Percentiles rank a stretch among this genome's conserved stretches.
Conservation (phyloP, 2,888 invertebrate genomes). For the Antitype chi region DNA sequence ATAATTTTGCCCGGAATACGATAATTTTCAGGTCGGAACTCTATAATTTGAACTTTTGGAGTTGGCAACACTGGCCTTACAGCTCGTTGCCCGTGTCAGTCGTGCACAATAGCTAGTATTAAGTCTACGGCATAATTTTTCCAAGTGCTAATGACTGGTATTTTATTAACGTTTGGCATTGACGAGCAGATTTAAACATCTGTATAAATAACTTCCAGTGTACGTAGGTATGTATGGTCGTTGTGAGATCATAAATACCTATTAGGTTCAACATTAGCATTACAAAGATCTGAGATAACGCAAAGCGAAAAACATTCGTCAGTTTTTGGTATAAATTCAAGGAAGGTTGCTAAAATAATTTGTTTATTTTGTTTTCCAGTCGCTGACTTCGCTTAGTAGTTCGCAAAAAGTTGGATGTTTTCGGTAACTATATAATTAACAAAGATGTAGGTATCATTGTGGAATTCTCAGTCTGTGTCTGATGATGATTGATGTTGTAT, state of each 20-base stretch:
- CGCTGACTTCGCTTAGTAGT: constrained; percentile 38
- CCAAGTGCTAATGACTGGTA: constrained; percentile 56
- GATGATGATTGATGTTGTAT: constrained; percentile 33
- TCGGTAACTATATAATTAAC: constrained; percentile 43
- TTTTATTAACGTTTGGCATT: constrained; percentile 69
- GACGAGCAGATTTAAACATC: constrained; percentile 68
- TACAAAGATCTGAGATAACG: constrained; percentile 57
- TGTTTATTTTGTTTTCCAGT: constrained; percentile 49
- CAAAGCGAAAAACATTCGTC: constrained; percentile 41
- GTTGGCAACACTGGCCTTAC: too few relatives aligned
- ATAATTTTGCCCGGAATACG: too few relatives aligned
- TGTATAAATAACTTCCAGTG: constrained; percentile 66
- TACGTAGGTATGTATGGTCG: constrained; percentile 26
- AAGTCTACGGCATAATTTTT: constrained; percentile 29
- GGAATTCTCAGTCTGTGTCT: constrained; percentile 31
- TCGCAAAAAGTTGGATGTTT: constrained; percentile 43
- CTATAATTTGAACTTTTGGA: too few relatives aligned
- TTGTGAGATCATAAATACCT: constrained; percentile 65
- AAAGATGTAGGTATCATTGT: constrained; percentile 40
- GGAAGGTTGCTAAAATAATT: constrained; percentile 39
- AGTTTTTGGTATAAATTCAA: constrained; percentile 44
- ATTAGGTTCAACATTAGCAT: constrained; percentile 59
- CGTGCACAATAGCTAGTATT: constrained; percentile 45
- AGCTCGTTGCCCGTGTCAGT: constrained; percentile 42
- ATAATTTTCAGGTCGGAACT: too few relatives aligned